A percentile compares a stretch with the other conserved stretches of the same genome.
phyloP scores from a whole-genome alignment of 2,888 invertebrate species.

The Agonopterix alstromeriana region DNA sequence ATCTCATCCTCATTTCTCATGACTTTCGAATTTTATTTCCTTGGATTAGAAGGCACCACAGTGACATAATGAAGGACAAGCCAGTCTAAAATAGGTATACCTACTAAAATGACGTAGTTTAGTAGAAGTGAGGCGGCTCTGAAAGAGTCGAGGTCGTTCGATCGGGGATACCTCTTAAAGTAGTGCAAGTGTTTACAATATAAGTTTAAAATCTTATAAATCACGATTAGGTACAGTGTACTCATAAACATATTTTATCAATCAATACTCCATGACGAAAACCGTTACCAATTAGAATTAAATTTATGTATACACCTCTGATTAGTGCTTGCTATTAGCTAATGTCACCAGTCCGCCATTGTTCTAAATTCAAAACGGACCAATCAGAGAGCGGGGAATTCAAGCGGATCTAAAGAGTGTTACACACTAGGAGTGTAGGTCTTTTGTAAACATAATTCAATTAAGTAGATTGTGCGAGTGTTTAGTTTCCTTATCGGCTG shows the following conservation, averaged over 20 bases:
- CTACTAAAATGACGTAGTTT: too few species aligned
- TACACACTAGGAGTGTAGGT: slow-evolving; percentile 20
- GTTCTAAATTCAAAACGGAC: slow-evolving; percentile 38
- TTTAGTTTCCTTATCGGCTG: slow-evolving; percentile 32
- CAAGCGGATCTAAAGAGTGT: slow-evolving; percentile 19
- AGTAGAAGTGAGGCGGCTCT: too few species aligned
- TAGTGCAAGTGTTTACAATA: too few species aligned
- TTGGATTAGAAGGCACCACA: too few species aligned
- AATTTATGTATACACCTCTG: background rate
- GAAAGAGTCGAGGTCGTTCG: too few species aligned
- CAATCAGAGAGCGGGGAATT: slow-evolving; percentile 32
- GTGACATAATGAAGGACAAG: too few species aligned
- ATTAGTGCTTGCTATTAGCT: slow-evolving; percentile 1
- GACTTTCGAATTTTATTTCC: too few species aligned
- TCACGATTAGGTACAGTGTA: too few species aligned
- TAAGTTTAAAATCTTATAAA: too few species aligned
- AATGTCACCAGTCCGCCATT: slow-evolving; percentile 39
- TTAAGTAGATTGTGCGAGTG: slow-evolving; percentile 41
- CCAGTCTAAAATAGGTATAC: too few species aligned
- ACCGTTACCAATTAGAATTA: background rate
- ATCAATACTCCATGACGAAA: slow-evolving; percentile 2
- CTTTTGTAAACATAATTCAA: slow-evolving; percentile 66
- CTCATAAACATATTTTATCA: background rate
- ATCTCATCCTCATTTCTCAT: too few species aligned
- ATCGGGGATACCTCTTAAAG: too few species aligned